phyloP scores from a whole-genome alignment of 2,113 vertebrate genomes.

The Gallinago undulata region DNA sequence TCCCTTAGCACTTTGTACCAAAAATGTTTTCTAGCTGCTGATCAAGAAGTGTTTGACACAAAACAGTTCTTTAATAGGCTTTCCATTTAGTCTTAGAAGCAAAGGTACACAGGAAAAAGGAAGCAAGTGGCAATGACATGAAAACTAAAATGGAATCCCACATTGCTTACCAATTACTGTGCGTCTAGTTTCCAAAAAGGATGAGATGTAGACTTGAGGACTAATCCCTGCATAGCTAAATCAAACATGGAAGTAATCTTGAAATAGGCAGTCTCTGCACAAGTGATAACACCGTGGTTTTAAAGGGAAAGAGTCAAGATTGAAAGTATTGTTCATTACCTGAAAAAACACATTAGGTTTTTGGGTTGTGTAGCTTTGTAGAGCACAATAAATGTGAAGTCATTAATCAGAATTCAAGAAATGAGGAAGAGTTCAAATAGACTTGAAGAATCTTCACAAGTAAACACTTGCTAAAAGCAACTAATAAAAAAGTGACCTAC shows the following conservation, averaged over 20 bases:
- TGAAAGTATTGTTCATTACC: not conserved
- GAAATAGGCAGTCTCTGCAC: not conserved
- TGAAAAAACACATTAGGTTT: not conserved
- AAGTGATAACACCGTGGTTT: not conserved
- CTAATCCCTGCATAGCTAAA: not conserved
- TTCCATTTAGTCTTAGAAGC: not conserved
- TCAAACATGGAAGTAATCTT: not conserved
- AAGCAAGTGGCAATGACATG: not conserved
- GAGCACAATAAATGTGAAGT: not conserved
- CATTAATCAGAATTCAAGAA: not conserved
- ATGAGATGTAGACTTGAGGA: not conserved
- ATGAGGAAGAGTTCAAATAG: not conserved
- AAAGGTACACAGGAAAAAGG: not conserved
- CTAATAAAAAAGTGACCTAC: not conserved
- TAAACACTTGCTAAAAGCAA: not conserved
- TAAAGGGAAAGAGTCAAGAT: not conserved
- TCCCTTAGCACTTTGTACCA: not conserved
- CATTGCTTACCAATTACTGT: not conserved
- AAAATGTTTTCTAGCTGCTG: not conserved
- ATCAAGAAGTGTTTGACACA: not conserved
- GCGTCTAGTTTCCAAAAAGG: not conserved
- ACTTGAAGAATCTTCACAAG: not conserved
- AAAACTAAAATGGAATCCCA: not conserved
- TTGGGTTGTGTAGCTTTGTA: not conserved
- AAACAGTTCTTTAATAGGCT: not conserved